These are phyloP conservation scores for Schizothorax lantsangensis DNA, from an alignment of 2,797 vertebrate genomes.

Conservation along the genomic window DNA sequence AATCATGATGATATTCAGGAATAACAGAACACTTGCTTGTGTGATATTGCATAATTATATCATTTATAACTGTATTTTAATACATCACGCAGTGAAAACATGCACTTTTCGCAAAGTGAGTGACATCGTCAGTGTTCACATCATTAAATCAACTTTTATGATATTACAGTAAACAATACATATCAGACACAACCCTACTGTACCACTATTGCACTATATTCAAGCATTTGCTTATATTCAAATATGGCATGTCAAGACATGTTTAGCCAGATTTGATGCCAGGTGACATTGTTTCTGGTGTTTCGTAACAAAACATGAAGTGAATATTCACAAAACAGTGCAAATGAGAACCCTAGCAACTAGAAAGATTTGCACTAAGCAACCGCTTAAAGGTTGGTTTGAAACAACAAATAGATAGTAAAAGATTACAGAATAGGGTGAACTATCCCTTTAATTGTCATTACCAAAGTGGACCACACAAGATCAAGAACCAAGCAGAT, in stretches of 20 bases:
- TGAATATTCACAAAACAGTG: not conserved
- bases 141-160: too few species aligned
- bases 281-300: not conserved
- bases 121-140: too few species aligned
- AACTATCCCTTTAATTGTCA: not conserved
- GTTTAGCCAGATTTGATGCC: not conserved
- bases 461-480: not conserved
- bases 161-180: not conserved
- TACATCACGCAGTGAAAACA: too few species aligned
- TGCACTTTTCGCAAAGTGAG: too few species aligned
- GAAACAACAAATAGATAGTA: not conserved
- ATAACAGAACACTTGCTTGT: too few species aligned
- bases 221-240: not conserved
- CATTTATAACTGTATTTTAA: too few species aligned
- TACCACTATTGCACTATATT: not conserved
- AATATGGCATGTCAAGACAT: not conserved
- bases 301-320: not conserved
- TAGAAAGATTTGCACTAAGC: not conserved
- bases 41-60: too few species aligned
- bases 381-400: not conserved
- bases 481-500: conserved; percentile 14
- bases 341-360: not conserved
- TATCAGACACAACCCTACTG: not conserved
- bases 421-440: not conserved
- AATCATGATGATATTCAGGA: too few species aligned